A percentile compares a stretch with the other conserved stretches of the same genome.
These are phyloP conservation scores for Spialia ferax DNA, from an alignment of 2,888 invertebrate species.

Conservation along the genomic window DNA sequence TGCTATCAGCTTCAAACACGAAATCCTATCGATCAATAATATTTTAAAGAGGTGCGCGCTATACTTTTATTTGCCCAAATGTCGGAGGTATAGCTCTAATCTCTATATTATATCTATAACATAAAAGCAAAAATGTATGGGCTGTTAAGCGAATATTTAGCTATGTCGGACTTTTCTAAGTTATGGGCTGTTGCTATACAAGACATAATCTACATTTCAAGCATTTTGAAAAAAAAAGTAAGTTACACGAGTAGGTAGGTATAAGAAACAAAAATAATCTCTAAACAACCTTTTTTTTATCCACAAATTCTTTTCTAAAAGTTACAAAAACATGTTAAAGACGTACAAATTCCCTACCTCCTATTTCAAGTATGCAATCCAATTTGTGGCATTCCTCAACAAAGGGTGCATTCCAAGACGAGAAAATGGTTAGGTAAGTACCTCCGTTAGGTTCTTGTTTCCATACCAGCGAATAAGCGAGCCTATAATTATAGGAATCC, in stretches of 20 bases:
- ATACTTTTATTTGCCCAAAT: too few species aligned
- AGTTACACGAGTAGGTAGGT: neutral
- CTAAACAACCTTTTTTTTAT: neutral
- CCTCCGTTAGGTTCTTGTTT: neutral
- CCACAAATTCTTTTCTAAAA: neutral
- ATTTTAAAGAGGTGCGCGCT: too few species aligned
- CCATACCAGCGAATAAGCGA: neutral
- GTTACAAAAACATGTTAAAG: neutral
- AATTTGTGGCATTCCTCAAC: slow-evolving; percentile 40
- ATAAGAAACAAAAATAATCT: neutral
- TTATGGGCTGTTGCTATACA: too few species aligned
- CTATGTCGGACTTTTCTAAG: too few species aligned
- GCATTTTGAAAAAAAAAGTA: neutral
- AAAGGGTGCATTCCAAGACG: slow-evolving; percentile 40
- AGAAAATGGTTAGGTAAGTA: slow-evolving; percentile 25
- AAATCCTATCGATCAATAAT: too few species aligned
- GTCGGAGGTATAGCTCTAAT: too few species aligned
- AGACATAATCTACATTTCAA: too few species aligned
- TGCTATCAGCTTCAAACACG: too few species aligned
- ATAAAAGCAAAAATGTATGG: too few species aligned
- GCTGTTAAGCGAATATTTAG: too few species aligned
- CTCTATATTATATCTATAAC: too few species aligned
- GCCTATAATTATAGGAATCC: neutral
- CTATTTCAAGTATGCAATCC: slow-evolving; percentile 36
- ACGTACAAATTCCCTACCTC: slow-evolving; percentile 18